Conservation (phyloP, 1,140 invertebrate genomes). For the Cotesia typhae region DNA sequence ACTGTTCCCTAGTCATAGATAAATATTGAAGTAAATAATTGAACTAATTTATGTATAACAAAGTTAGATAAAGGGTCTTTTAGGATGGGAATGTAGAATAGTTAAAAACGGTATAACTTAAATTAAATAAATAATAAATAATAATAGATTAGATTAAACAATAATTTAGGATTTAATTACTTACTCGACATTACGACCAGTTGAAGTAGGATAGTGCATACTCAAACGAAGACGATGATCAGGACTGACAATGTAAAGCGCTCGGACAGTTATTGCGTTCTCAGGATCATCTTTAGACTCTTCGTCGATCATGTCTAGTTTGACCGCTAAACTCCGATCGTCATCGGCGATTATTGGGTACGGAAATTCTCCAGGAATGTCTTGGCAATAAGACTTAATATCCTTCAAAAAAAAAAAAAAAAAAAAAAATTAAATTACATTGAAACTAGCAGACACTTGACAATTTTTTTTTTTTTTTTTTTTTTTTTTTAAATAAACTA, state of each 20-base stretch:
- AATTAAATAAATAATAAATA: too few relatives aligned
- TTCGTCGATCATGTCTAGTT: constrained; percentile 86
- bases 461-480: neutral
- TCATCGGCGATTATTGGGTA: constrained; percentile 90
- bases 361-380: constrained; percentile 77
- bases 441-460: too few relatives aligned
- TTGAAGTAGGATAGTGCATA: constrained; percentile 91
- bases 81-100: too few relatives aligned
- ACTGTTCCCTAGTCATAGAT: too few relatives aligned
- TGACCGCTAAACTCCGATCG: constrained; percentile 77
- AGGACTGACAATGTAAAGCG: constrained; percentile 88
- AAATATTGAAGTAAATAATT: too few relatives aligned
- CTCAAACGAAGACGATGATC: constrained; percentile 85
- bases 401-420: constrained; percentile 65
- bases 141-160: too few relatives aligned
- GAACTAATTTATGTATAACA: too few relatives aligned
- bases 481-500: too few relatives aligned
- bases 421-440: too few relatives aligned
- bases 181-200: constrained; percentile 91
- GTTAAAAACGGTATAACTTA: too few relatives aligned
- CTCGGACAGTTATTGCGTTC: constrained; percentile 78
- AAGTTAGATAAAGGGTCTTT: too few relatives aligned
- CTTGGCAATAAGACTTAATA: constrained; percentile 78
- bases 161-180: constrained; percentile 52
- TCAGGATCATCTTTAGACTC: constrained; percentile 72